Evolutionary conservation across 2,797 vertebrate genomes (phyloP), one percentile per base, ranked within the genome.

Genomic region (Podarcis siculus): DNA sequence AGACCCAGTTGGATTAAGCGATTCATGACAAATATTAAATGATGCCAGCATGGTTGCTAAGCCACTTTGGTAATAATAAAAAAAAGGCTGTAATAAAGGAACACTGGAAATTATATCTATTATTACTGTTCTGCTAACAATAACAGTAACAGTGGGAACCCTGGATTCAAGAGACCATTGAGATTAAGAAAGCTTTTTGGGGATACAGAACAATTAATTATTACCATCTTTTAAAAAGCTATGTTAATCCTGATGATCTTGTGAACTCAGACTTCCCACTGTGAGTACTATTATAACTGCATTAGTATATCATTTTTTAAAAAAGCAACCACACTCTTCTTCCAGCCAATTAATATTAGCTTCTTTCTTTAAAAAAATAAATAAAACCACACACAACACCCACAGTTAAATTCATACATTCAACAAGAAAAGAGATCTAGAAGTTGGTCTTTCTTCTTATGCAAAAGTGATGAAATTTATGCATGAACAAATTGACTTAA

Each of bases 121-220:
- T 64, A 64, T 64, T 86, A 39, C 64, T 91, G 92, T 89, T 91
- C 66, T 79, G 67, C 87, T 8, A 86, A 83, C 90, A 95, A 90
- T 90, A 90, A 35, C 85, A 89, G 49, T 90, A 90, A 35, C 85
- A 89, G 49, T 81, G 83, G 88, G 90, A 85, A 93, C 39, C 81
- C 64, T 27, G 72, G 30, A 86, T 84, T 92, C 42, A 30, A 86
- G 42, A 90, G 87, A 71, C 91, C 0, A 3, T 10, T 83, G 66
- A 2, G 5, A 90, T 91, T 92, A 91, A 83, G n/a, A 87, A 58
- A 86, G 80, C 88, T 89, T 90, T 89, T 85, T 82, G 83, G 35
- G 90, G 72, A 90, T 30, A 88, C 0, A 76, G 71, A 89, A 92
- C 93, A 79, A 23, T 67, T 85, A 79, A 23, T 67, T 85, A 32